Base-by-base conservation (phyloP, 2,113 vertebrate species). In the Pseudopodoces humilis region DNA sequence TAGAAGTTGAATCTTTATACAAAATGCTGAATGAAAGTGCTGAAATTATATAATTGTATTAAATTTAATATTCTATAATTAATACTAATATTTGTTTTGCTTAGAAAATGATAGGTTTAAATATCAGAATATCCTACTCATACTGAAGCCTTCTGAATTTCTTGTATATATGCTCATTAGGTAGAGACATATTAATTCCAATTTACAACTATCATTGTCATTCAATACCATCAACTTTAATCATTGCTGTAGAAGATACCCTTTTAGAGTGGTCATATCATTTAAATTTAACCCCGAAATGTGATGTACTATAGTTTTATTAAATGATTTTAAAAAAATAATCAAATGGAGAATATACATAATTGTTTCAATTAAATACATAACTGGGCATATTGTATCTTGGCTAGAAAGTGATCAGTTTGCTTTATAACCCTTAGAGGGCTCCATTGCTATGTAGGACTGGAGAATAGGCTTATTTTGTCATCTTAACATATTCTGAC, bases 361-460 rank as follows among this genome's bases (percentile, higher is more conserved):
- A 21, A 33, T 55, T 74, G 16, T 86, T 90, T 90, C 30, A 52
- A 47, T 83, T 82, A 84, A 58, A 58, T 90, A 65, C 33, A 3
- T 85, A 80, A 63, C 23, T 77, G 37, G 5, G 28, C 17, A 7
- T 44, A 47, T 55, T 83, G 2, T 25, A 5, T 55, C 56, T 80
- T 53, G 55, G 50, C 30, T 77, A 64, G 72, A 63, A 92, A 90
- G 47, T 30, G 21, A 47, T 59, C 46, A 59, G 44, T 88, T 81
- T 96, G 21, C 56, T 90, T 50, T 86, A 44, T 74, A 74, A 92
- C 94, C 94, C 69, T 83, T 94, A 97, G 95, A 83, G 95, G 95
- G 94, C 96, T 88, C 94, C 58, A 83, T 90, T 95, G 94, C 79
- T 43, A 53, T 88, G 19, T 67, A 80, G 43, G 62, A 90, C 52